A percentile compares a stretch with the other conserved stretches of the same genome.
phyloP scores from a whole-genome alignment of 2,797 vertebrate genomes.

The Pipistrellus pygmaeus region DNA sequence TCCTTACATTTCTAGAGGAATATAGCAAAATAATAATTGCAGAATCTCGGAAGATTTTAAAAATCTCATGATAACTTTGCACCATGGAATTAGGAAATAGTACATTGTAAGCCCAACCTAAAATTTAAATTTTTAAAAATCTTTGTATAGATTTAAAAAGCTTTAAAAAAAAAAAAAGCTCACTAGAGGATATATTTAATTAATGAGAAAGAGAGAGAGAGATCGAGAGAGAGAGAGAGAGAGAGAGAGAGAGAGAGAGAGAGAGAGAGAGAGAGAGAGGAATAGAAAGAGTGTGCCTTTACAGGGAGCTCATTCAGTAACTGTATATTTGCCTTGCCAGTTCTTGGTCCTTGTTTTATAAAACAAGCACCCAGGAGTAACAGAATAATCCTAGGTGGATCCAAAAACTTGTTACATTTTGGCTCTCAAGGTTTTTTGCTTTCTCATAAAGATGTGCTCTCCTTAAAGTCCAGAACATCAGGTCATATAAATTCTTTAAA shows the following conservation, averaged over 20 bases:
- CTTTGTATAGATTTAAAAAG: background rate
- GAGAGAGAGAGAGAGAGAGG: background rate
- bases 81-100: background rate
- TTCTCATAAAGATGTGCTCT: background rate
- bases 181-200: background rate
- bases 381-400: background rate
- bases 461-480: background rate
- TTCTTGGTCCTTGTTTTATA: background rate
- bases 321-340: background rate
- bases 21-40: background rate
- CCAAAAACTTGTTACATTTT: background rate
- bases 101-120: background rate
- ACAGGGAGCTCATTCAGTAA: background rate
- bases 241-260: background rate
- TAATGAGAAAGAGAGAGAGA: background rate
- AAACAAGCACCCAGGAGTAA: background rate
- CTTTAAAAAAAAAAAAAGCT: background rate
- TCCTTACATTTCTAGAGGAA: background rate
- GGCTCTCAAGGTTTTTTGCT: background rate
- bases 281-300: background rate
- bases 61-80: background rate
- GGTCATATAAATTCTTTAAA: background rate
- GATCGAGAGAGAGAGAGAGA: too few species aligned
- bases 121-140: background rate
- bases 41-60: slow-evolving; percentile 14